Conservation (phyloP, 2,888 invertebrate genomes). For the Melanostoma scalare region DNA sequence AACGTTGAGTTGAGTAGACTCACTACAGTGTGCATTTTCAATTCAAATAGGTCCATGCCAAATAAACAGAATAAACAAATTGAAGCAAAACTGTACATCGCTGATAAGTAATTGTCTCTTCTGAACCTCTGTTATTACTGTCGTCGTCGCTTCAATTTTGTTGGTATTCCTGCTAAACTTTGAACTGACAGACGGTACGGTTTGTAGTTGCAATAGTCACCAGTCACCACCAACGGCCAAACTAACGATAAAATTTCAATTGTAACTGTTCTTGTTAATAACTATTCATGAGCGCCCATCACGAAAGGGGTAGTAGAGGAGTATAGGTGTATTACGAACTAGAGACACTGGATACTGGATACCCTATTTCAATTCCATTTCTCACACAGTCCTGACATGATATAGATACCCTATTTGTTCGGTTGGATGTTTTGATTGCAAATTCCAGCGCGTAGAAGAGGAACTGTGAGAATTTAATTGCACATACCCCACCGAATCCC, state of each 20-base stretch:
- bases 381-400: slow-evolving; percentile 3
- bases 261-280: slow-evolving; percentile 48
- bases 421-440: slow-evolving; percentile 43
- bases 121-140: background rate
- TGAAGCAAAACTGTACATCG: slow-evolving; percentile 16
- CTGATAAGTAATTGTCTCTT: slow-evolving; percentile 32
- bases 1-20: background rate
- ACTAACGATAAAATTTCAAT: slow-evolving; percentile 49
- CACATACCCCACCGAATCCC: slow-evolving; percentile 47
- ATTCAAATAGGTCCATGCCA: slow-evolving; percentile 5
- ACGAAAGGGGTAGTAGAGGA: background rate
- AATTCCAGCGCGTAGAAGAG: slow-evolving; percentile 9
- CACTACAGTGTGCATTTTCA: background rate
- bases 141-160: background rate
- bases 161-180: background rate
- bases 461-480: slow-evolving; percentile 52
- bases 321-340: background rate
- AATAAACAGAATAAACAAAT: slow-evolving; percentile 23
- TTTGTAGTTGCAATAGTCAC: no score
- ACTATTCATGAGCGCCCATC: slow-evolving; percentile 58
- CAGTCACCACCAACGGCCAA: background rate
- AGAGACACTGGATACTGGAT: background rate
- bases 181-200: background rate
- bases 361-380: slow-evolving; percentile 16
- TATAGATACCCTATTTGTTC: slow-evolving; percentile 22